Evolutionary conservation across 2,797 vertebrate species (phyloP), one percentile per base, ranked within the genome.

Genomic region (Dryobates pubescens): DNA sequence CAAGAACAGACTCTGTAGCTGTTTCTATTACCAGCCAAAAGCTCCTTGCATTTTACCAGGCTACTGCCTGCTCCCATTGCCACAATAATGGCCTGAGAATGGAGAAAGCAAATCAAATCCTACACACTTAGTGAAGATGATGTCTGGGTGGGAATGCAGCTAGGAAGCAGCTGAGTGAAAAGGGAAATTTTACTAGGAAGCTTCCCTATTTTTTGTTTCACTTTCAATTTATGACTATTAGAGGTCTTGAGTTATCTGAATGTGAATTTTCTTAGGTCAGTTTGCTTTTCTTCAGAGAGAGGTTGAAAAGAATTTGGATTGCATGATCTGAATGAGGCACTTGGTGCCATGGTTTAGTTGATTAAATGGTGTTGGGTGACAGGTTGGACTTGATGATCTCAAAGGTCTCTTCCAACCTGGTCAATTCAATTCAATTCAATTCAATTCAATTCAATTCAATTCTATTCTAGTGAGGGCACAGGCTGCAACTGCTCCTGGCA

Each of bases 61-160:
- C 32, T 89, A 34, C 59, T 14, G 78, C 51, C 47, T 58, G 29
- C 32, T 69, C n/a, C 68, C 88, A 87, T 54, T 47, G 57, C 38
- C 56, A 8, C 86, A 92, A 36, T 86, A 38, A 29, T 90, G 56
- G 59, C 68, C 74, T 96, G 81, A 71, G 51, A 90, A 63, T 29
- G 16, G 41, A 90, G 65, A 79, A 56, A 91, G 61, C 59, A 92
- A 86, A 92, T 94, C 32, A 85, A 65, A 88, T 78, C 76, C 64
- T 86, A 57, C 70, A 32, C 36, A 78, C 27, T 77, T 82, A 59
- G 14, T 82, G 71, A 68, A 91, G 54, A 58, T 70, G 82, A 38
- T 53, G 4, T 57, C 6, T 32, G 53, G 53, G 13, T 71, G 63
- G 34, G 29, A 89, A 62, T 62, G 77, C 9, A 89, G 13, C 26